Conservation (phyloP, 2,113 vertebrate genomes). For the Cryptotis parvus region DNA sequence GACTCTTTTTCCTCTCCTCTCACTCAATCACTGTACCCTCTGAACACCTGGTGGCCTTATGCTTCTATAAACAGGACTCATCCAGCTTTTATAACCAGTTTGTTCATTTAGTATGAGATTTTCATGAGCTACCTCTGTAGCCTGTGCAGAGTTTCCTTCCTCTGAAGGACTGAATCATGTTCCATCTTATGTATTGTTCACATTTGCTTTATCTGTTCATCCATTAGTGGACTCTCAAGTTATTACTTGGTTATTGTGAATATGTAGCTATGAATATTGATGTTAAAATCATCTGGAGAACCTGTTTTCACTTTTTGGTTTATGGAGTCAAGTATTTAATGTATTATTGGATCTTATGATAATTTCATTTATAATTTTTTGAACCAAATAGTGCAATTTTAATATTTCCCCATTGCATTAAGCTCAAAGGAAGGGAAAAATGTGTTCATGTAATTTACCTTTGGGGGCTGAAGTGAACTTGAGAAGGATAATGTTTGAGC, state of each 20-base stretch:
- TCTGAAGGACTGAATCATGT: slow-evolving; percentile 3
- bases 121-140: neutral
- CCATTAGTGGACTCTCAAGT: neutral
- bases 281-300: neutral
- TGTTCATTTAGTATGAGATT: neutral
- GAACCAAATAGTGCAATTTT: neutral
- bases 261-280: neutral
- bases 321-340: neutral
- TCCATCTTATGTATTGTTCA: neutral
- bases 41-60: no score
- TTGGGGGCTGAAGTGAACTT: slow-evolving; percentile 30
- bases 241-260: neutral
- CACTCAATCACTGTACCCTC: neutral
- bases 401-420: slow-evolving; percentile 21
- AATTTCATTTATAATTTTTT: slow-evolving; percentile 51
- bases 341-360: slow-evolving; percentile 41
- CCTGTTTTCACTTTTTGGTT: slow-evolving; percentile 13
- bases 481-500: slow-evolving; percentile 34
- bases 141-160: slow-evolving; percentile 19
- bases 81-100: neutral
- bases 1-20: neutral
- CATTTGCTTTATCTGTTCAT: neutral
- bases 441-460: slow-evolving; percentile 39
- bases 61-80: neutral
- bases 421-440: slow-evolving; percentile 52